These are phyloP conservation scores for Neoseiulus cucumeris DNA, from an alignment of 1,140 invertebrate genomes.

Conservation along the genomic window DNA sequence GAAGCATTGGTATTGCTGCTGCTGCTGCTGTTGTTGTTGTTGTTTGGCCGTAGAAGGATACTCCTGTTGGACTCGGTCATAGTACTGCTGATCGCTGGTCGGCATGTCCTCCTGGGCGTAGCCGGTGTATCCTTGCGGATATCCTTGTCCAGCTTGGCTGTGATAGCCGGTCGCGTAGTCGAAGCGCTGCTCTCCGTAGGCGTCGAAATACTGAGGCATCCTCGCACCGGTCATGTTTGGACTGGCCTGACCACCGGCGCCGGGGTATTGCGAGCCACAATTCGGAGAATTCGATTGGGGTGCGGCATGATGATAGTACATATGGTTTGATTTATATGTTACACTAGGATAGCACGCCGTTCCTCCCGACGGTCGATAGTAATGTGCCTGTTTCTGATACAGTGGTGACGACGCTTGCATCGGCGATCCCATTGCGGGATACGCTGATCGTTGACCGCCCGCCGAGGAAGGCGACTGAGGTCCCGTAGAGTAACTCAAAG, in stretches of 20 bases:
- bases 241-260: background rate
- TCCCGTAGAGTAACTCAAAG: background rate
- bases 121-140: background rate
- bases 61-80: background rate
- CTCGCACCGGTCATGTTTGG: background rate
- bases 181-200: constrained; percentile 1
- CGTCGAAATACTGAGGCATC: constrained; percentile 7
- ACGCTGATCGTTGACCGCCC: background rate
- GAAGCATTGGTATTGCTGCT: background rate
- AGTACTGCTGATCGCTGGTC: constrained; percentile 5
- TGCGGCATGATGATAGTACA: constrained; percentile 1
- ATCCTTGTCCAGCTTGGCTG: background rate
- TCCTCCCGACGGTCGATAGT: background rate
- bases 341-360: constrained; percentile 5
- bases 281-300: constrained; percentile 3
- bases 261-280: background rate
- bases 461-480: background rate
- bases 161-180: background rate
- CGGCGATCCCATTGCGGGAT: background rate
- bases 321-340: constrained; percentile 2
- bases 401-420: background rate
- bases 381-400: background rate
- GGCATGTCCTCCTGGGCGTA: background rate
- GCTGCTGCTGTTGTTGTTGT: background rate
- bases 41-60: background rate